Evolutionary conservation across 92 coral and sea anemone species (phyloP), one percentile per base, ranked within the genome.

Genomic region (Isaurus tuberculatus): DNA sequence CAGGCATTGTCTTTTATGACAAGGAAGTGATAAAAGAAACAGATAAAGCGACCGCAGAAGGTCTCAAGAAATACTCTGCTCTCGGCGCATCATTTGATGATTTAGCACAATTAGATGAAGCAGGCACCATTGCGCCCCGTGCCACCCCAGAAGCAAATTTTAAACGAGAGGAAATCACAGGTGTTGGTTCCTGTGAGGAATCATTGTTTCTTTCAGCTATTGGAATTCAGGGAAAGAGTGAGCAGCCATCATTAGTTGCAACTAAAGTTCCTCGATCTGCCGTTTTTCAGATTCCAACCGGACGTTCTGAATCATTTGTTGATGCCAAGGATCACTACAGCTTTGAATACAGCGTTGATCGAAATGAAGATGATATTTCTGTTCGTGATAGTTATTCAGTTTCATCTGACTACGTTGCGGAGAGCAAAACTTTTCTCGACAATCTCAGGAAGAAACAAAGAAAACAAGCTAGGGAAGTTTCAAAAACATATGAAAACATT

Each of bases 241-340:
- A 79, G 30, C 40, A 61, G 57, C 72, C 79, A 36, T 79, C 79
- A 75, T 72, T 72, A 71, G 72, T 44, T 37, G 42, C 68, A 26
- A 72, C 83, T 1, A 55, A 73, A 31, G 80, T 65, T 19, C 84
- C 89, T 20, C 92, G 87, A 33, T 88, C 98, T 2, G 66, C 87
- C 42, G 91, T 89, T 73, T 91, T 94, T 75, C 90, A 92, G 75
- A 94, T 94, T 32, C 98, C 98, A 36, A 94, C 98, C 16, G 98
- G 88, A 3, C 85, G 81, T 40, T 36, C 67, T 40, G 94, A 91
- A 27, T 82, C 78, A 9, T 82, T 51, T 10, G 89, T 82, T 61
- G 93, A 87, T 42, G 93, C 87, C 16, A n/a, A n/a, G n/a, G n/a
- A n/a, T n/a, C n/a, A n/a, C n/a, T n/a, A n/a, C n/a, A n/a, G n/a